phyloP scores from a whole-genome alignment of 1,140 invertebrate genomes.

The Gonatopus flavifemur region DNA sequence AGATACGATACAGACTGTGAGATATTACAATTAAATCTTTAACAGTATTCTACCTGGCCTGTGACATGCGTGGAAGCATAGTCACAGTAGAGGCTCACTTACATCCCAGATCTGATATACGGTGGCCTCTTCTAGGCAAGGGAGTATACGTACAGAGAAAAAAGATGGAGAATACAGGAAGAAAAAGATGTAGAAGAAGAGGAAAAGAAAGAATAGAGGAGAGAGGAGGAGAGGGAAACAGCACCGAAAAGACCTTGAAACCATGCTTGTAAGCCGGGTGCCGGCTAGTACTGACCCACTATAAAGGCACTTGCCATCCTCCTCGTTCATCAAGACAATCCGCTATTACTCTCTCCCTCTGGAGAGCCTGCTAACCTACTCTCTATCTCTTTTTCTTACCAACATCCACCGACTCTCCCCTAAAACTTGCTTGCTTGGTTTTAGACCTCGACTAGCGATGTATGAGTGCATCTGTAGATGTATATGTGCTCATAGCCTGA shows the following conservation, averaged over 20 bases:
- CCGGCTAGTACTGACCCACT: constrained; percentile 57
- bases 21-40: too few relatives aligned
- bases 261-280: constrained; percentile 47
- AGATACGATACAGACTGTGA: too few relatives aligned
- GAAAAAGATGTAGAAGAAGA: neutral
- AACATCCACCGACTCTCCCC: constrained; percentile 44
- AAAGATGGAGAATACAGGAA: neutral
- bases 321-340: constrained; percentile 40
- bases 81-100: too few relatives aligned
- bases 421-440: constrained; percentile 39
- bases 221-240: constrained; percentile 11
- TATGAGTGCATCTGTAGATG: constrained; percentile 23
- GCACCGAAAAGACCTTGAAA: constrained; percentile 44
- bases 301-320: constrained; percentile 57
- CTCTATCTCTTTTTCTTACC: too few relatives aligned
- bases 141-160: neutral
- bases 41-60: too few relatives aligned
- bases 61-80: too few relatives aligned
- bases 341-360: constrained; percentile 42
- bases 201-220: constrained; percentile 5
- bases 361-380: constrained; percentile 55
- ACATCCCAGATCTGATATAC: too few relatives aligned
- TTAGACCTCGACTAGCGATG: constrained; percentile 29
- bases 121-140: too few relatives aligned
- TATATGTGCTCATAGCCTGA: constrained; percentile 19